Conservation (phyloP, 2,113 vertebrate species). For the Aegypius monachus region DNA sequence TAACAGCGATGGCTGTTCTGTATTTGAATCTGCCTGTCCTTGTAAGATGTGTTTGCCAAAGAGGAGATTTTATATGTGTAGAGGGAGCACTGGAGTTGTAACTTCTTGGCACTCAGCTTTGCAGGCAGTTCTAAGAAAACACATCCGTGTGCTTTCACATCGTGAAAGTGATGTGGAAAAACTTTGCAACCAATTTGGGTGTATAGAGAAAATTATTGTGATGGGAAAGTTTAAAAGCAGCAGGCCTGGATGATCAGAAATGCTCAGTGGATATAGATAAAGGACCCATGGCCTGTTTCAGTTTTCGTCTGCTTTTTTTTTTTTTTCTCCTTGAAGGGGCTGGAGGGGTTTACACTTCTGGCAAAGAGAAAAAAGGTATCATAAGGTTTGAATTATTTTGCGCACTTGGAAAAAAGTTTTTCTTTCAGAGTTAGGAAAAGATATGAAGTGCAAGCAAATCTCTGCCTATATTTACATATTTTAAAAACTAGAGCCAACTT, state of each 20-base stretch:
- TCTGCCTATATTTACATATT: background rate
- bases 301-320: background rate
- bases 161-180: background rate
- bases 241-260: background rate
- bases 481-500: background rate
- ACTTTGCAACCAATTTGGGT: background rate
- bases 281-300: background rate
- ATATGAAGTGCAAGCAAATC: background rate
- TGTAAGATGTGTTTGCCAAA: conserved; percentile 40
- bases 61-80: conserved; percentile 17
- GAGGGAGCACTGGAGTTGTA: background rate
- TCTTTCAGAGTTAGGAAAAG: background rate
- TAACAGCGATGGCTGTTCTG: background rate
- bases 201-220: background rate
- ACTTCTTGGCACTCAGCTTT: conserved; percentile 29
- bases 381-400: background rate
- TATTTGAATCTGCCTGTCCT: background rate
- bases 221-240: background rate
- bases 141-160: background rate
- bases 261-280: background rate
- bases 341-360: background rate
- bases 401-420: background rate
- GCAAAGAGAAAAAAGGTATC: background rate
- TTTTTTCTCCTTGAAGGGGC: background rate
- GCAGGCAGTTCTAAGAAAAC: conserved; percentile 21